A percentile compares a stretch with the other conserved stretches of the same genome.
Conservation (phyloP, 2,888 invertebrate genomes). For the Hypercompe scribonia region DNA sequence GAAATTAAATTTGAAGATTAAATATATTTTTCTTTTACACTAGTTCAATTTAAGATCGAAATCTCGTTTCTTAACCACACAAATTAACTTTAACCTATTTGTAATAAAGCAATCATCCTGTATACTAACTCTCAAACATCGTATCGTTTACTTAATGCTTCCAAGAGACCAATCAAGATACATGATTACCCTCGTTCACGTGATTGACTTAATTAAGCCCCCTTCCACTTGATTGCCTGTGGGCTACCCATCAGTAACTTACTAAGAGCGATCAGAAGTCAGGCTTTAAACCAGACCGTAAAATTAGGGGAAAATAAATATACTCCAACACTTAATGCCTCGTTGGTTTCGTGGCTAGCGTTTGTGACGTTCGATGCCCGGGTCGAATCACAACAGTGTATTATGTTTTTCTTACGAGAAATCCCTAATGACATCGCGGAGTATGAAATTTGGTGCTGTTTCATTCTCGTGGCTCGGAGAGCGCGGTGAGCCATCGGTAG, state of each 20-base stretch:
- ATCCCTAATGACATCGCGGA: no score
- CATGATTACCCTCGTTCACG: slow-evolving; percentile 59
- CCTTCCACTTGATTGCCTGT: slow-evolving; percentile 61
- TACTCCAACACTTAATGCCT: no score
- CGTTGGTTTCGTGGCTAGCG: no score
- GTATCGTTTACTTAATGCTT: slow-evolving; percentile 28
- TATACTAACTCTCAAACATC: slow-evolving; percentile 8
- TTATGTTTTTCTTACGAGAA: no score
- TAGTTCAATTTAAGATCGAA: background rate
- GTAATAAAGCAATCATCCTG: slow-evolving; percentile 1
- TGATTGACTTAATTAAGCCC: slow-evolving; percentile 64
- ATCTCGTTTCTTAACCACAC: background rate
- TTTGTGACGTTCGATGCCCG: no score
- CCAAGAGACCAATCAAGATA: slow-evolving; percentile 49
- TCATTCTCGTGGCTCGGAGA: no score
- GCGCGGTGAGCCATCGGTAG: no score
- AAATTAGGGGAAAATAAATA: slow-evolving; percentile 20
- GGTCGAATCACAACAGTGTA: no score
- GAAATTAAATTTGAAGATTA: no score
- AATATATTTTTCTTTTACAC: background rate
- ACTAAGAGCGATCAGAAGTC: slow-evolving; percentile 36
- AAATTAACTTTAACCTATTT: background rate
- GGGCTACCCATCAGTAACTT: slow-evolving; percentile 63
- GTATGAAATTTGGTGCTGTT: no score
- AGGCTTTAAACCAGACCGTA: slow-evolving; percentile 28